phyloP scores from a whole-genome alignment of 2,113 vertebrate genomes.

The Oryzias celebensis region DNA sequence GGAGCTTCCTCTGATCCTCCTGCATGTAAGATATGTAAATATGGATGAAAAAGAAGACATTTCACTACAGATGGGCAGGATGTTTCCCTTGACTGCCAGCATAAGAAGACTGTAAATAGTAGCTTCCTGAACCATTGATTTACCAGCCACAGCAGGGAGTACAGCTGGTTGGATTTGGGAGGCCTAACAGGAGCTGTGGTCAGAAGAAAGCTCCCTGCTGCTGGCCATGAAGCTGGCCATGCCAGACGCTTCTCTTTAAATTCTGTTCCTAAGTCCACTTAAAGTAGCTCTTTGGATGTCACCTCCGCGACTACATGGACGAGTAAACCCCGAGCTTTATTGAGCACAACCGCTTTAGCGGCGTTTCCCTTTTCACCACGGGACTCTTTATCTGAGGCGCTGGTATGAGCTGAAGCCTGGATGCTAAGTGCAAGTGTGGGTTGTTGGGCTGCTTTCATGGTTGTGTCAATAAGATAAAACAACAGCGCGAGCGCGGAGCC shows the following conservation, averaged over 20 bases:
- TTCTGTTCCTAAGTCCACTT: slow-evolving; percentile 52
- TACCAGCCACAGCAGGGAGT: slow-evolving; percentile 20
- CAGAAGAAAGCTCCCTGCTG: slow-evolving; percentile 24
- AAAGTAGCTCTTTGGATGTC: slow-evolving; percentile 54
- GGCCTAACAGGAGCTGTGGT: slow-evolving; percentile 21
- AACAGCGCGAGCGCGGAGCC: slow-evolving; percentile 47
- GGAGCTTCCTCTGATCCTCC: slow-evolving; percentile 10
- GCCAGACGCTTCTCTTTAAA: slow-evolving; percentile 35
- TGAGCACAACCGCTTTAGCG: slow-evolving; percentile 48
- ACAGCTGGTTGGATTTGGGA: slow-evolving; percentile 29
- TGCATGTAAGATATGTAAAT: slow-evolving; percentile 1
- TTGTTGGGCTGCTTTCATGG: slow-evolving; percentile 56
- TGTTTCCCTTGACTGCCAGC: slow-evolving; percentile 19
- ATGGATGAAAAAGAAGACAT: neutral
- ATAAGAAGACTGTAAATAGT: slow-evolving; percentile 35
- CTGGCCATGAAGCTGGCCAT: slow-evolving; percentile 30
- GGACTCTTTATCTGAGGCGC: slow-evolving; percentile 58
- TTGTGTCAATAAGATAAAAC: slow-evolving; percentile 67
- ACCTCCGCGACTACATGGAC: slow-evolving; percentile 16
- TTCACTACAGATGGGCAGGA: neutral
- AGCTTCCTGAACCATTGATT: slow-evolving; percentile 23
- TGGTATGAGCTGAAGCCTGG: slow-evolving; percentile 54
- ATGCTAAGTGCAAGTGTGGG: slow-evolving; percentile 66
- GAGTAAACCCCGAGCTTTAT: slow-evolving; percentile 43
- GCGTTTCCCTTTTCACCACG: slow-evolving; percentile 35